phyloP scores from a whole-genome alignment of 2,113 vertebrate species.

The Chitala chitala region DNA sequence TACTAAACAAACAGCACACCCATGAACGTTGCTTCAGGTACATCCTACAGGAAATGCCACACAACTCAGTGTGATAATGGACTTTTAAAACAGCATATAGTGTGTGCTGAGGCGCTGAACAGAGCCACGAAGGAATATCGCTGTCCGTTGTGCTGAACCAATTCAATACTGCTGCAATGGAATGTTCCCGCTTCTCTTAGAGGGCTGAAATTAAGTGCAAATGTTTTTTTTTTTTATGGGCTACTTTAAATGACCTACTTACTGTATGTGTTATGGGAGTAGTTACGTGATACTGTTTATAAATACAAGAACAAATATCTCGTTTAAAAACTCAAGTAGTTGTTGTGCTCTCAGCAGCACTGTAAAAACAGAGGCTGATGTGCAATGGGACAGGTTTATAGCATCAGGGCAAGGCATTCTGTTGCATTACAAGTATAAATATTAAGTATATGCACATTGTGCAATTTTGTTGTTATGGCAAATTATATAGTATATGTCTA shows the following conservation, averaged over 20 bases:
- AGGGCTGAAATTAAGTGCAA: neutral
- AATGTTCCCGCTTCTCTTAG: neutral
- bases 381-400: neutral
- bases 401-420: neutral
- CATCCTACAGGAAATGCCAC: too few species aligned
- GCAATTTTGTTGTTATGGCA: too few species aligned
- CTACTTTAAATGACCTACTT: conserved; percentile 14
- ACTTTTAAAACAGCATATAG: too few species aligned
- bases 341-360: conserved; percentile 13
- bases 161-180: too few species aligned
- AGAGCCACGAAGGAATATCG: too few species aligned
- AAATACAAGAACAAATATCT: neutral
- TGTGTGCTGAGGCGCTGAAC: neutral
- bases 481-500: too few species aligned
- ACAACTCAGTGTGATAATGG: too few species aligned
- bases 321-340: conserved; percentile 3
- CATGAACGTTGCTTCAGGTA: too few species aligned
- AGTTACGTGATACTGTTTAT: neutral
- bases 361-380: conserved; percentile 5
- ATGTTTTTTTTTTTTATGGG: neutral
- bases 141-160: conserved; percentile 61
- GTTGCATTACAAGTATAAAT: conserved; percentile 4
- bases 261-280: neutral
- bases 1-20: too few species aligned
- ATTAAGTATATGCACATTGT: neutral